phyloP scores from a whole-genome alignment of 2,113 vertebrate genomes.

The Bufo gargarizans region DNA sequence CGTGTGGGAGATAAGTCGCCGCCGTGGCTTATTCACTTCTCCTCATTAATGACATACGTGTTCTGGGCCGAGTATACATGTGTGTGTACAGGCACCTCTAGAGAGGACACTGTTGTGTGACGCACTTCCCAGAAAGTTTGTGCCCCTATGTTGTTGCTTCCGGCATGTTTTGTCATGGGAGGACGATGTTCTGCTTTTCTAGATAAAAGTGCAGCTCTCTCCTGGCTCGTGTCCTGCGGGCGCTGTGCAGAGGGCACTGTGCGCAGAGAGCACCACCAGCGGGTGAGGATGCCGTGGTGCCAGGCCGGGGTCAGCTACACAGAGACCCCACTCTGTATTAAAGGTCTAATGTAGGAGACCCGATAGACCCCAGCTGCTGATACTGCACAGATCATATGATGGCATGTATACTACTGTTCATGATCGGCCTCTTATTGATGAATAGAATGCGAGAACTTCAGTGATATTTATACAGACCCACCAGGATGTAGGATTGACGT shows the following conservation, averaged over 20 bases:
- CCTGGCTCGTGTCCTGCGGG: neutral
- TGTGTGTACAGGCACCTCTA: too few relatives aligned
- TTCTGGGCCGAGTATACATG: too few relatives aligned
- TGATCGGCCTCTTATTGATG: too few relatives aligned
- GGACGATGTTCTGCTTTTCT: neutral
- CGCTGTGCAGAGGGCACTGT: conserved; percentile 41
- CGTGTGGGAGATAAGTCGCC: too few relatives aligned
- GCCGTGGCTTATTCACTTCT: too few relatives aligned
- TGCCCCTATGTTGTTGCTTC: neutral
- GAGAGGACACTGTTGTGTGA: neutral
- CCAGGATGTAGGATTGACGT: too few relatives aligned
- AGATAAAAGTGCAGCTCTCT: neutral
- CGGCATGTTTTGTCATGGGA: neutral
- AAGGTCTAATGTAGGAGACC: neutral
- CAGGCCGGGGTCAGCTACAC: neutral
- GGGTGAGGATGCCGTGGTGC: neutral
- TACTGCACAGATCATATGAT: too few relatives aligned
- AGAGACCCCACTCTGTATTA: neutral
- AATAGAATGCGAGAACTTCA: too few relatives aligned
- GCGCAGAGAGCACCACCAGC: neutral
- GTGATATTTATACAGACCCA: too few relatives aligned
- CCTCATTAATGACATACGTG: too few relatives aligned
- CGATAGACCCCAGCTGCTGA: too few relatives aligned
- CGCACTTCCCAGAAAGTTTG: neutral
- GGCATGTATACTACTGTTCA: too few relatives aligned